phyloP scores from a whole-genome alignment of 2,888 invertebrate genomes.

The Nomada ruficornis region DNA sequence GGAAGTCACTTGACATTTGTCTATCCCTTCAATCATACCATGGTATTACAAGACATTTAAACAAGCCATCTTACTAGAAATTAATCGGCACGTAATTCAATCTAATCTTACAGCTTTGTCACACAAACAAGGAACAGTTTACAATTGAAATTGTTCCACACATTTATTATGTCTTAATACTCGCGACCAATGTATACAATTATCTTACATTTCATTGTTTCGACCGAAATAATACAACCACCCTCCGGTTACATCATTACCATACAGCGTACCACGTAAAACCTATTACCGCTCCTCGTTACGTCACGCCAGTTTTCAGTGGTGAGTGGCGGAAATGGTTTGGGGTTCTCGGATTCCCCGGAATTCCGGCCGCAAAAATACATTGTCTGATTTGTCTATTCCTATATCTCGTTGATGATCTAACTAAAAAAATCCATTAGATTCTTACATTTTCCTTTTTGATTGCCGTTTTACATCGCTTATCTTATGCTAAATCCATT shows the following conservation, averaged over 20 bases:
- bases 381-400: too few relatives aligned
- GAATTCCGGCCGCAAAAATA: too few relatives aligned
- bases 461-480: background rate
- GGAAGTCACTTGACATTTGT: background rate
- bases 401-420: background rate
- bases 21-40: background rate
- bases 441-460: background rate
- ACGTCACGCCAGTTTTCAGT: too few relatives aligned
- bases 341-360: too few relatives aligned
- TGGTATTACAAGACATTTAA: background rate
- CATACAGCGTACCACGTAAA: too few relatives aligned
- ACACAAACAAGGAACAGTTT: too few relatives aligned
- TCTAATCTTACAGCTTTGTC: too few relatives aligned
- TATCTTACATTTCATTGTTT: too few relatives aligned
- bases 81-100: too few relatives aligned
- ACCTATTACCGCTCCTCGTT: too few relatives aligned
- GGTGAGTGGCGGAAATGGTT: too few relatives aligned
- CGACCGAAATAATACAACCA: background rate
- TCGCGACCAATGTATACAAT: too few relatives aligned
- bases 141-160: background rate
- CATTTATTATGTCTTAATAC: background rate
- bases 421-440: background rate
- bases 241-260: background rate
- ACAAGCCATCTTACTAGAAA: background rate
- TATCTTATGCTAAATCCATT: conserved; percentile 28